phyloP scores from a whole-genome alignment of 2,113 vertebrate species.

The Bos taurus region ARS-UCD2.0 NC_037332.1:60836001-60836500 shows the following conservation, averaged over 20 bases:
- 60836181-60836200: background rate
- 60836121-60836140: background rate
- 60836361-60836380: background rate
- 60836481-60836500: background rate
- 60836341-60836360: background rate
- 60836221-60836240: background rate
- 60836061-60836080: background rate
- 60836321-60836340: background rate
- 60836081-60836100: background rate
- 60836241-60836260: background rate
- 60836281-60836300: background rate
- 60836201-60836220: fast-evolving
- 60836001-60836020: background rate
- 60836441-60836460: background rate
- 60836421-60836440: background rate
- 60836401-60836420: background rate
- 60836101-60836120: background rate
- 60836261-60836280: background rate
- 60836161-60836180: background rate
- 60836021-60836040: background rate
- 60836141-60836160: background rate
- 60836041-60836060: background rate
- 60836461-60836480: background rate
- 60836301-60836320: background rate
- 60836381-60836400: background rate